Evolutionary conservation across 2,797 vertebrate species (phyloP), one percentile per base, ranked within the genome.

Genomic region (Nyctibius grandis): DNA sequence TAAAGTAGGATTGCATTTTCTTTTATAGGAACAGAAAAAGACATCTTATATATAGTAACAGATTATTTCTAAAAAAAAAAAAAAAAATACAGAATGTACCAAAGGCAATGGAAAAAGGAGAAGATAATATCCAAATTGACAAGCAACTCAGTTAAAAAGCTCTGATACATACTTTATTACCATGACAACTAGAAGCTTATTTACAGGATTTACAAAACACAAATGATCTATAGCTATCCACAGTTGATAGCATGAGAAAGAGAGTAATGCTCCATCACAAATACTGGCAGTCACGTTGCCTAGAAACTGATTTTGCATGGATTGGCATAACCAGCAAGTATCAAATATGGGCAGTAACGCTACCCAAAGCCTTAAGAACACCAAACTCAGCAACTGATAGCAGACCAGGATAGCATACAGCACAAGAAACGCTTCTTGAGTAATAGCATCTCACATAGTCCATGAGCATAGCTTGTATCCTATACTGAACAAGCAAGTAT

Each of bases 131-230:
- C 93, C 91, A 94, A 93, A 96, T 94, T 97, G 96, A 97, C 96
- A 97, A 90, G 88, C 95, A 95, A 96, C 95, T 95, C 95, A 70
- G 85, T 96, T 94, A 95, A 95, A 97, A 96, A 95, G 93, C 94
- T 97, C 93, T 47, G 77, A 95, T 96, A 97, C 94, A 97, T 90
- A 95, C 91, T 96, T 88, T 96, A 96, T 96, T 97, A 96, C 92
- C 94, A 91, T 93, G 93, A 96, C 97, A 97, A 94, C 96, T 92
- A 96, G 79, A 92, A 96, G 91, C 85, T 96, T 95, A 94, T 96
- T 97, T 97, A 97, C 96, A 97, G 95, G 91, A 96, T 96, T 95
- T 95, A 94, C 96, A 95, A 70, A 84, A 93, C 91, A 97, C 93
- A 95, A 90, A 89, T 17, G 90, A 93, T 97, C 94, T 96, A 91